Base-by-base conservation (phyloP, 2,888 invertebrate species). In the Sarcophaga subvicina region DNA sequence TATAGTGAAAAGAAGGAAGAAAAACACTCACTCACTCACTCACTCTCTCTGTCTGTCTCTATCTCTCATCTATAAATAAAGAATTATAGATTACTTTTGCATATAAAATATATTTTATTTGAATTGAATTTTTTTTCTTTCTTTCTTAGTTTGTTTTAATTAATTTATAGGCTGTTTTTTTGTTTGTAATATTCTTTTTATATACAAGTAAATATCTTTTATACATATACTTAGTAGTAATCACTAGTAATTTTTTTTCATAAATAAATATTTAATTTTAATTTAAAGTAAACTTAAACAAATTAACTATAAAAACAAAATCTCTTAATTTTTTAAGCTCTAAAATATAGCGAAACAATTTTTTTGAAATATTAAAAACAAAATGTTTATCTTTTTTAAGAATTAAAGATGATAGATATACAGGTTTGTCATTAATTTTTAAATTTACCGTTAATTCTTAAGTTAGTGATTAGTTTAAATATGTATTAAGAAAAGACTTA, bases 141-240 rank as follows among this genome's bases (percentile, higher is more conserved):
- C 8, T 75, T 63, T 73, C 49, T 64, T 79, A 75, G 54, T 77
- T 80, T 80, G 64, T 84, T 85, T 80, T 85, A 80, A 72, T 79
- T 85, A 85, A 77, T 85, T 85, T 85, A 77, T 85, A 85, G 80
- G 84, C 80, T 85, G 84, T 85, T 85, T 85, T 84, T 82, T 85
- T 85, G 66, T 85, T 84, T 80, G 71, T 80, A 80, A 80, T 77
- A 71, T 69, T 77, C 66, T 80, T 77, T 60, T 59, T 25, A 70
- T 3, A 54, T 20, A 76, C 17, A 80, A 71, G 76, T 70, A 84
- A 80, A 76, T 80, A 80, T 66, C 54, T 27, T 79, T 71, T 80
- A 60, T 66, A 67, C 22, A 20, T 67, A 80, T 76, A 80, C 73
- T 25, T 64, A 77, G 79, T 71, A 71, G 60, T 77, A 71, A 60